Percentiles rank a stretch among this genome's conserved stretches.
phyloP scores from a whole-genome alignment of 2,113 vertebrate genomes.

The Melanocharis versteri region DNA sequence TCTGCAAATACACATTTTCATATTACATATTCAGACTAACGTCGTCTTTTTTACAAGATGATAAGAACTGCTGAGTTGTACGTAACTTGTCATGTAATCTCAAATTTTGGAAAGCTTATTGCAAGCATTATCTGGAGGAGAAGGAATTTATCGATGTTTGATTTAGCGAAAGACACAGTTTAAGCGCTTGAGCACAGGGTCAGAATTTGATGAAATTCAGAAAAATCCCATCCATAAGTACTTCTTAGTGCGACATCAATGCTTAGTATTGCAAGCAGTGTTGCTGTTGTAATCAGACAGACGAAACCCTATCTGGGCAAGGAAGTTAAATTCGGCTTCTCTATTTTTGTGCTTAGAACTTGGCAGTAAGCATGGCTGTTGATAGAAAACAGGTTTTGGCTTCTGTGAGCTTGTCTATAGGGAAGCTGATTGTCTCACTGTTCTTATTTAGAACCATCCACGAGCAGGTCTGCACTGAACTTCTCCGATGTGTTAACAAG shows the following conservation, averaged over 20 bases:
- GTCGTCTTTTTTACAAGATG: not conserved
- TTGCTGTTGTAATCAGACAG: not conserved
- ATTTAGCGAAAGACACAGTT: not conserved
- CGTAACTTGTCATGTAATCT: not conserved
- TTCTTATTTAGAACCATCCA: conserved; percentile 81
- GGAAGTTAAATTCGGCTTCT: conserved; percentile 49
- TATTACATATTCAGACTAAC: not conserved
- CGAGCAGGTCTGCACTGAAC: conserved; percentile 86
- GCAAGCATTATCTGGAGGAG: not conserved
- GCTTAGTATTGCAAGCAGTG: not conserved
- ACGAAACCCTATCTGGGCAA: conserved; percentile 36
- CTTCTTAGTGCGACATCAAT: not conserved
- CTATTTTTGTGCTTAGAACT: conserved; percentile 37
- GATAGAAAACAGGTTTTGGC: conserved; percentile 27
- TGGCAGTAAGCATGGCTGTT: not conserved
- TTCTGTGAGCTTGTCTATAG: conserved; percentile 24
- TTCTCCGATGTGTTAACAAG: conserved; percentile 88
- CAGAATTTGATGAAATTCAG: not conserved
- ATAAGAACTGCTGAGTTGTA: not conserved
- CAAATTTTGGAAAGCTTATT: not conserved
- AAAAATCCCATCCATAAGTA: not conserved
- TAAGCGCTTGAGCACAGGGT: not conserved
- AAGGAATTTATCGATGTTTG: not conserved
- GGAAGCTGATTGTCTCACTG: conserved; percentile 2
- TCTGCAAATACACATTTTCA: not conserved